Evolutionary conservation across 2,888 invertebrate genomes (phyloP).

Genomic region (Hirtodrosophila histrioides): DNA sequence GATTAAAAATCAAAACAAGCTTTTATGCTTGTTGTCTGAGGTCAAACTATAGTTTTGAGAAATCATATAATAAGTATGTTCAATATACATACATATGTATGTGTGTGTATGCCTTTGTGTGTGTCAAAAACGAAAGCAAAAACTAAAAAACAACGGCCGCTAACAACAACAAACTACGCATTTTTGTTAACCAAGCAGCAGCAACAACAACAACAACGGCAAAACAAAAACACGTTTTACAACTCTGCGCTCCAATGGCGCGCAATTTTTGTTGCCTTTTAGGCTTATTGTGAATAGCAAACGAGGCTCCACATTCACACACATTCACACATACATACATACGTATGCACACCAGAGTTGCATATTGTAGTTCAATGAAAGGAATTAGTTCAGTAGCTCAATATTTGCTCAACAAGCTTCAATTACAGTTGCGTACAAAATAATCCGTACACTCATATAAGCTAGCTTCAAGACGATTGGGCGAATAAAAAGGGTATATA

Average conservation of each 20-base stretch:
- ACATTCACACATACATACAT: constrained; percentile 3
- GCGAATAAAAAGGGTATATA: no score
- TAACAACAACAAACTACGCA: constrained; percentile 62
- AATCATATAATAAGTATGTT: constrained; percentile 20
- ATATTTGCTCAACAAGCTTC: no score
- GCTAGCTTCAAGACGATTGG: no score
- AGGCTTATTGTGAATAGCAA: constrained; percentile 62
- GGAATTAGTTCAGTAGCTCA: no score
- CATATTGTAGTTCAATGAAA: no score
- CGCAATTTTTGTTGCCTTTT: constrained; percentile 65
- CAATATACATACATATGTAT: constrained; percentile 2
- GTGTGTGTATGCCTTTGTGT: constrained; percentile 2
- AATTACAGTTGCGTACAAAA: no score
- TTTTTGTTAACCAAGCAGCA: constrained; percentile 48
- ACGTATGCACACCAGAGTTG: constrained; percentile 13
- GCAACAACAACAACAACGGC: constrained; percentile 28
- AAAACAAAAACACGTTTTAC: constrained; percentile 76
- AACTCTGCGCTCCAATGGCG: constrained; percentile 68
- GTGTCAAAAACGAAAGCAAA: constrained; percentile 58
- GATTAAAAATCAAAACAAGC: constrained; percentile 40
- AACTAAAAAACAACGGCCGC: constrained; percentile 45
- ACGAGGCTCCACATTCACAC: constrained; percentile 39
- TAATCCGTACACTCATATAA: no score
- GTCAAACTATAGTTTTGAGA: constrained; percentile 51
- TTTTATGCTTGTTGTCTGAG: constrained; percentile 62